Conservation (phyloP, 2,113 vertebrate species). For the Ochotona princeps region DNA sequence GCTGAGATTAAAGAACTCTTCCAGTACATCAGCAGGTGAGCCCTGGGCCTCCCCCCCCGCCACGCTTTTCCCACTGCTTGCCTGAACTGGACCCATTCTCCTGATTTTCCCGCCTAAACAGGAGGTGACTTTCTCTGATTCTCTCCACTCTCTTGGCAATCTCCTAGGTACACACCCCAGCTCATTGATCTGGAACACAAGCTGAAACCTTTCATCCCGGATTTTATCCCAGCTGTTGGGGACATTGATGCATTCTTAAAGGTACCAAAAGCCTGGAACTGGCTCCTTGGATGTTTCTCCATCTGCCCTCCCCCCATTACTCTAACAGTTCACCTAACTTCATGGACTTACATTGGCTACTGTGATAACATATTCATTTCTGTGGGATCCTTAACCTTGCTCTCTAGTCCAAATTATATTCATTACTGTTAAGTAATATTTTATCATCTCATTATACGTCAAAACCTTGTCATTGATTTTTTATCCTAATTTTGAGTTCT, state of each 20-base stretch:
- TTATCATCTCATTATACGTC: background rate
- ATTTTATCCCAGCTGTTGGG: conserved; percentile 97
- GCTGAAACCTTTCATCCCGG: conserved; percentile 97
- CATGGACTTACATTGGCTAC: background rate
- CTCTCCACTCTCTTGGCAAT: background rate
- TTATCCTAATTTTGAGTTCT: conserved; percentile 19
- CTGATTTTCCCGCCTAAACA: background rate
- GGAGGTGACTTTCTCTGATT: background rate
- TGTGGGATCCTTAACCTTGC: background rate
- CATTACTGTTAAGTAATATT: background rate
- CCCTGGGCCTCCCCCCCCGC: background rate
- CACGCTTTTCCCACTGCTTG: background rate
- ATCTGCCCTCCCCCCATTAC: background rate
- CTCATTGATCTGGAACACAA: conserved; percentile 92
- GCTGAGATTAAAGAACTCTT: conserved; percentile 95
- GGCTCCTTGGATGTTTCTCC: background rate
- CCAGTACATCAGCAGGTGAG: conserved; percentile 95
- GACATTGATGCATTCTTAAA: conserved; percentile 99
- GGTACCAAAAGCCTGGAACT: conserved; percentile 82
- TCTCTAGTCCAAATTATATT: background rate
- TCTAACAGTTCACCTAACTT: background rate
- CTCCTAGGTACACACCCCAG: conserved; percentile 92
- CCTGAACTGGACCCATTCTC: background rate
- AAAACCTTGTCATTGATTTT: background rate
- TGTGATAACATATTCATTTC: conserved; percentile 8